A percentile compares a stretch with the other conserved stretches of the same genome.
phyloP scores from a whole-genome alignment of 23 tunicate genomes.

The Ciona savignyi region DNA sequence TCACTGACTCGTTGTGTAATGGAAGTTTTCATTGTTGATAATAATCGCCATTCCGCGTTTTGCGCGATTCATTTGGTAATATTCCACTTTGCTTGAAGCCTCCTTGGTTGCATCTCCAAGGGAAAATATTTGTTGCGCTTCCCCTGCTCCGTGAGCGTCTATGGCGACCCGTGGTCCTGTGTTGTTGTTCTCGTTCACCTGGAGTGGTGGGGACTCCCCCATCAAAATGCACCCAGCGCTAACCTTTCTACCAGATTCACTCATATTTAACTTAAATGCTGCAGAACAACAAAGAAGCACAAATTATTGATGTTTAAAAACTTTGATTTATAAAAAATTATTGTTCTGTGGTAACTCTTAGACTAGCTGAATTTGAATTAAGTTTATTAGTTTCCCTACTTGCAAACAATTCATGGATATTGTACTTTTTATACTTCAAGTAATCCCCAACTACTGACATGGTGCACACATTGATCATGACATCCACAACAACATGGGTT shows the following conservation, averaged over 20 bases:
- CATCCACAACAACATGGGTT: constrained; percentile 42
- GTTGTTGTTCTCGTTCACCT: background rate
- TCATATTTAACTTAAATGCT: too few relatives aligned
- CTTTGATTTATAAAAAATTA: too few relatives aligned
- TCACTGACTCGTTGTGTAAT: constrained; percentile 42
- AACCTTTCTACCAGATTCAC: too few relatives aligned
- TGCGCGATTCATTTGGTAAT: constrained; percentile 21
- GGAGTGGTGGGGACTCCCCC: background rate
- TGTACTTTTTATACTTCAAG: constrained; percentile 41
- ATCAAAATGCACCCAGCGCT: background rate
- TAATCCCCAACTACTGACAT: constrained; percentile 48
- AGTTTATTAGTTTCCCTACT: constrained; percentile 17
- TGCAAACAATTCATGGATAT: constrained; percentile 36
- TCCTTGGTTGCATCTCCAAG: background rate
- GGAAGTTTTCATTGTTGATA: constrained; percentile 70
- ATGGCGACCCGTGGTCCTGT: background rate
- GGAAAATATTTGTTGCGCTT: background rate
- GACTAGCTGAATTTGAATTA: too few relatives aligned
- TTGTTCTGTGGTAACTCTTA: too few relatives aligned
- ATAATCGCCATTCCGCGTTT: constrained; percentile 64
- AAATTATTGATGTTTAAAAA: too few relatives aligned
- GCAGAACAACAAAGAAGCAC: too few relatives aligned
- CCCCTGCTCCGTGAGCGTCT: background rate
- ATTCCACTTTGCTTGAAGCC: background rate
- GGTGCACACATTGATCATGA: constrained; percentile 31